A percentile compares a stretch with the other conserved stretches of the same genome.
These are phyloP conservation scores for Toxonevra muliebris DNA, from an alignment of 2,888 invertebrate genomes.

Conservation along the genomic window DNA sequence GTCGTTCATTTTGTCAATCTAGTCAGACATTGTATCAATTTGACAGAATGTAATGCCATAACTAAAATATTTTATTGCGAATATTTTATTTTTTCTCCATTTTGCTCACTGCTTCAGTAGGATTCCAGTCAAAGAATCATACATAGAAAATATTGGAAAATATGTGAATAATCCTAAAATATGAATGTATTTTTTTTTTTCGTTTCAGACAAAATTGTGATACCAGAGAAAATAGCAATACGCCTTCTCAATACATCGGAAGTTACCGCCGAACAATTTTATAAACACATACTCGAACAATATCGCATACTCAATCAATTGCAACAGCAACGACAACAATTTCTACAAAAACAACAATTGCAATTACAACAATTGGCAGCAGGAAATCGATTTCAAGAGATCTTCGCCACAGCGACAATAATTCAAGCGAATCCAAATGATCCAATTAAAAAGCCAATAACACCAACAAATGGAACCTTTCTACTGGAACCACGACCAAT, in stretches of 20 bases:
- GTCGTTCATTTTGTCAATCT: too few relatives aligned
- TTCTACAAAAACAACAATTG: conserved; percentile 56
- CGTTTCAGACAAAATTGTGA: conserved; percentile 64
- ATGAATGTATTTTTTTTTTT: conserved; percentile 10
- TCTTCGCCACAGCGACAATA: conserved; percentile 59
- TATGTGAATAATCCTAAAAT: neutral
- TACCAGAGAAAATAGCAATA: conserved; percentile 65
- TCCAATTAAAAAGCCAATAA: conserved; percentile 42
- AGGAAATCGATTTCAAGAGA: conserved; percentile 58
- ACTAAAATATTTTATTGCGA: too few relatives aligned
- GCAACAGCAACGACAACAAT: conserved; percentile 58
- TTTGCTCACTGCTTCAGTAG: too few relatives aligned
- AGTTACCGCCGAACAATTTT: conserved; percentile 64
- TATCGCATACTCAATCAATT: conserved; percentile 56
- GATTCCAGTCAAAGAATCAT: too few relatives aligned
- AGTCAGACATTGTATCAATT: too few relatives aligned
- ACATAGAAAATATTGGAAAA: too few relatives aligned
- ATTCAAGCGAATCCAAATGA: conserved; percentile 56
- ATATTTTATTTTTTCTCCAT: too few relatives aligned
- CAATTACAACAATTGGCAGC: conserved; percentile 58
- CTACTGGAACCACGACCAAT: conserved; percentile 45
- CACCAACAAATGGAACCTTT: conserved; percentile 46
- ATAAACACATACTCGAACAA: conserved; percentile 60
- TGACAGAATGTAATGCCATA: too few relatives aligned
- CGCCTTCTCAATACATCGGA: conserved; percentile 62